Percentiles rank a stretch among this genome's conserved stretches.
Conservation (phyloP, 2,113 vertebrate species). For the Mixornis gularis region DNA sequence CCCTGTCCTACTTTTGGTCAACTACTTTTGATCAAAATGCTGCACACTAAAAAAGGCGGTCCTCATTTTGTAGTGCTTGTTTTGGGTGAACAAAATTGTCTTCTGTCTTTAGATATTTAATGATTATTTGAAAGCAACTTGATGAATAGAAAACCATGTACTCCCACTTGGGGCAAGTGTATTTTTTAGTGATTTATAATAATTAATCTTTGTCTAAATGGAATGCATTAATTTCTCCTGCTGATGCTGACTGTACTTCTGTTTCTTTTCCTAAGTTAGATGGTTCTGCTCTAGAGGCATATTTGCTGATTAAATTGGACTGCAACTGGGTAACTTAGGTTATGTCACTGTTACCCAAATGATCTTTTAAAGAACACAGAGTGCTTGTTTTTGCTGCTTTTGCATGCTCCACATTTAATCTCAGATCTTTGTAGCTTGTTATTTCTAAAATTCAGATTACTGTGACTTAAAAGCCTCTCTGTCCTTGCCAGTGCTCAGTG, state of each 20-base stretch:
- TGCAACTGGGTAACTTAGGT: background rate
- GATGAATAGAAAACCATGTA: background rate
- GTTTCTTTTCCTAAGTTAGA: constrained; percentile 31
- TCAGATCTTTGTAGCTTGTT: background rate
- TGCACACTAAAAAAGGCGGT: background rate
- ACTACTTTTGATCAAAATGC: background rate
- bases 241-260: background rate
- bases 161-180: constrained; percentile 3
- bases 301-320: constrained; percentile 35
- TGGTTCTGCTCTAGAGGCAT: constrained; percentile 23
- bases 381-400: constrained; percentile 31
- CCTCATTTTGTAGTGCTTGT: background rate
- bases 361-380: constrained; percentile 42
- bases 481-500: background rate
- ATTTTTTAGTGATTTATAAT: constrained; percentile 29
- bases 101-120: background rate
- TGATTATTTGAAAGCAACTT: constrained; percentile 41
- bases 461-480: constrained; percentile 8
- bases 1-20: background rate
- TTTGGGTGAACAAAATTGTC: background rate
- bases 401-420: background rate
- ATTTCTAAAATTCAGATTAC: constrained; percentile 34
- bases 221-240: constrained; percentile 50
- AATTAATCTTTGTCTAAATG: constrained; percentile 47
- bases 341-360: constrained; percentile 23